Evolutionary conservation across 2,797 vertebrate species (phyloP).

Genomic region (Enteromius fasciolatus): DNA sequence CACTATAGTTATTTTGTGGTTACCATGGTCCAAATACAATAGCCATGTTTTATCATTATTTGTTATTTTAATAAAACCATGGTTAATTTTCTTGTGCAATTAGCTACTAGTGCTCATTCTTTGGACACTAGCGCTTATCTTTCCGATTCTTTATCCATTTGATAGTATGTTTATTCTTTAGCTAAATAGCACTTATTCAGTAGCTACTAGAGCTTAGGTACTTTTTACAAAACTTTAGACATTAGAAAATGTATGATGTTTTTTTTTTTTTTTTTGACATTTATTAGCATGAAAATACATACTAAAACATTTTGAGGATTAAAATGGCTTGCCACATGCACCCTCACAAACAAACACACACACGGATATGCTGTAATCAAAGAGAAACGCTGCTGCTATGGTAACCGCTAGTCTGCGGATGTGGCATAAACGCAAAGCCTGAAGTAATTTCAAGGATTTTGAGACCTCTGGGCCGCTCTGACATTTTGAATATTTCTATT

Average conservation of each 20-base stretch:
- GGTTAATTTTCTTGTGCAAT: not conserved
- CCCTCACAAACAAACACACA: not conserved
- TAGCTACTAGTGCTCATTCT: not conserved
- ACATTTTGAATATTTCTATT: constrained; percentile 35
- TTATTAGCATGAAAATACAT: not conserved
- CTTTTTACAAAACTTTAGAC: not conserved
- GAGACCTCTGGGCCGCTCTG: constrained; percentile 15
- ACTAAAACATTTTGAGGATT: not conserved
- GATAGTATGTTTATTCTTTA: not conserved
- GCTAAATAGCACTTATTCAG: not conserved
- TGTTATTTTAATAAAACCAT: too few species aligned
- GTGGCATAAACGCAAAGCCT: constrained; percentile 23
- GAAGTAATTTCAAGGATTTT: constrained; percentile 29
- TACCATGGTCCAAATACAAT: too few species aligned
- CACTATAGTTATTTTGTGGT: not conserved
- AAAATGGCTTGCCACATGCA: not conserved
- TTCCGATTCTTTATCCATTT: not conserved
- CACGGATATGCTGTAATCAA: constrained; percentile 42
- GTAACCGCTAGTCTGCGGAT: constrained; percentile 41
- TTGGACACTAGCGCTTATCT: not conserved
- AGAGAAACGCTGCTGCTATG: constrained; percentile 48
- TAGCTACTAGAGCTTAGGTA: not conserved
- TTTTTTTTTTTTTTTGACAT: not conserved
- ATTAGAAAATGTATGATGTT: not conserved
- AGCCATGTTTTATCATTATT: too few species aligned